Evolutionary conservation across 2,113 vertebrate genomes (phyloP), one percentile per base, ranked within the genome.

Genomic region (Puffinus mauretanicus): DNA sequence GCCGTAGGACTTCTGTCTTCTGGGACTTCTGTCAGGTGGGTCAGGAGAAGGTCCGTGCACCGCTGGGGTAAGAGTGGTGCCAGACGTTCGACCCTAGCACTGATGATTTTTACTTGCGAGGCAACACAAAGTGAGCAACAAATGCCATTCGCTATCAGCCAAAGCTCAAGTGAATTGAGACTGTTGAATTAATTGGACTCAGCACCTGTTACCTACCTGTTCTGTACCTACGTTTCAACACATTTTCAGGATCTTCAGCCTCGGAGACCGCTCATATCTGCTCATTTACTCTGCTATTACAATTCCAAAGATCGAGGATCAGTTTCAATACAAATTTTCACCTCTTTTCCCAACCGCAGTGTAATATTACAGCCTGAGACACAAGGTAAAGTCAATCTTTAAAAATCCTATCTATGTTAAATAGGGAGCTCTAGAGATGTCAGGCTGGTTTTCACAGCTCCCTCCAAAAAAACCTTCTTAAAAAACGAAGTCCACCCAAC

Each of bases 51-150:
- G 10, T 20, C 38, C 77, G 62, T 32, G 67, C 64, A 8, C 20
- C 0, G 3, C 75, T 20, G 55, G 19, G 22, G 4, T 12, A 4
- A 20, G 40, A 70, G 15, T 1, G 10, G 2, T 46, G 32, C 14
- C 49, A 44, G 22, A 21, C 13, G 18, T 58, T 34, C 1, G 1
- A 57, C 14, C 19, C 66, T 16, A 40, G 44, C 73, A 20, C 15
- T 67, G 3, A 2, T 5, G 80, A 32, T 18, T 82, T 76, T 52
- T 7, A 27, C 40, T 19, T 6, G 58, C 0, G 12, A 75, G 47
- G 36, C 54, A 57, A 21, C 17, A 13, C 1, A 1, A 16, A 65
- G 44, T 21, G 6, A 70, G 55, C 29, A 51, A 57, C 14, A 73
- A 70, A 71, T 44, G 55, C 9, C 10, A 4, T 8, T 46, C n/a